Conservation (phyloP, 1,140 invertebrate species). For the Papilio polytes region DNA sequence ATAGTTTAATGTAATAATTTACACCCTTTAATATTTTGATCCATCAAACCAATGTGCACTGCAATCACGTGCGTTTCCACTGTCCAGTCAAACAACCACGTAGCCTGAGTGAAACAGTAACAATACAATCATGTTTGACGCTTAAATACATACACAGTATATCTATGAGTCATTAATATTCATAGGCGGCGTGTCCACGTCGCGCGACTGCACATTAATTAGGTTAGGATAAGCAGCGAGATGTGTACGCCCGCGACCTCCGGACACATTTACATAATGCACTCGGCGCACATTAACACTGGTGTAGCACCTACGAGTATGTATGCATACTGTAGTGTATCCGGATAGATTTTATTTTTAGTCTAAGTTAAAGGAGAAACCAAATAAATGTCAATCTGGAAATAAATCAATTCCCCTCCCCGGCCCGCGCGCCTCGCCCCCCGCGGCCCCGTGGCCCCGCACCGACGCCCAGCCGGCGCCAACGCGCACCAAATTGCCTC, state of each 20-base stretch:
- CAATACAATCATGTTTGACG: no score
- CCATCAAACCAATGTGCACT: no score
- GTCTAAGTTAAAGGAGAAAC: neutral
- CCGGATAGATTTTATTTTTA: neutral
- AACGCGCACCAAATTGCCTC: neutral
- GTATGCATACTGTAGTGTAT: neutral
- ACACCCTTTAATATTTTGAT: no score
- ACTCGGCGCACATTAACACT: neutral
- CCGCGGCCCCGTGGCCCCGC: neutral
- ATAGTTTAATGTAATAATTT: no score
- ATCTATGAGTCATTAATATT: neutral
- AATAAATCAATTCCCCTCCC: neutral
- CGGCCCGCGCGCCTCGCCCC: neutral
- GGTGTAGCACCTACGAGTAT: neutral
- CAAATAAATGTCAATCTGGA: constrained; percentile 2
- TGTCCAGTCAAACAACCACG: no score
- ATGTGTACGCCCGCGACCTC: neutral
- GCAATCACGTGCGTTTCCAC: no score
- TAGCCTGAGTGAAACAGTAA: no score
- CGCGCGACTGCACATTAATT: neutral
- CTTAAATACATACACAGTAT: neutral
- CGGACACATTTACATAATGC: neutral
- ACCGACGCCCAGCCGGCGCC: neutral
- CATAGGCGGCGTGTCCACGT: neutral
- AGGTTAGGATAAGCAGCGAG: constrained; percentile 16